Evolutionary conservation across 1,140 invertebrate species (phyloP).

Genomic region (Yoshiicerus persimilis): DNA sequence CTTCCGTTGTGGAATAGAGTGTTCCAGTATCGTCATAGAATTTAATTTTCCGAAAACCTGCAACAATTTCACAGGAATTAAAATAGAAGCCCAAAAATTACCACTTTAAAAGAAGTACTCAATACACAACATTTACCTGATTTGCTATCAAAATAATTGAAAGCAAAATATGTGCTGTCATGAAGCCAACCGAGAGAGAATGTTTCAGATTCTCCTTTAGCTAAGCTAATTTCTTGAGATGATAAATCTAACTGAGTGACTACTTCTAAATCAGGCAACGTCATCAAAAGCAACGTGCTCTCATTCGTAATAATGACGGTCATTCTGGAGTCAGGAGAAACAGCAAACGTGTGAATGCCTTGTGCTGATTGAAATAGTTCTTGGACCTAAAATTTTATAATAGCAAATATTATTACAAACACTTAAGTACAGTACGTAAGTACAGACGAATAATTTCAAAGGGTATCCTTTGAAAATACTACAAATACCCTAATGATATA

Average conservation of each 20-base stretch:
- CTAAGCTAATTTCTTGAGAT: background rate
- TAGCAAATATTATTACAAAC: background rate
- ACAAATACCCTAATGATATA: no score
- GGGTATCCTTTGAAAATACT: no score
- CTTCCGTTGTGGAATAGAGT: slow-evolving; percentile 38
- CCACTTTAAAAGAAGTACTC: background rate
- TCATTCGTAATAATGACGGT: slow-evolving; percentile 38
- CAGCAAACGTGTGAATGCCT: slow-evolving; percentile 42
- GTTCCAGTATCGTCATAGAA: slow-evolving; percentile 42
- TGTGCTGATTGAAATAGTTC: slow-evolving; percentile 41
- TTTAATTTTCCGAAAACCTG: slow-evolving; percentile 27
- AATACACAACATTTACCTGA: slow-evolving; percentile 20
- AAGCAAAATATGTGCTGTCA: slow-evolving; percentile 44
- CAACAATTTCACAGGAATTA: background rate
- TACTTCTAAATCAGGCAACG: slow-evolving; percentile 44
- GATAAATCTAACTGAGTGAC: slow-evolving; percentile 20
- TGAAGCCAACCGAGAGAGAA: slow-evolving; percentile 34
- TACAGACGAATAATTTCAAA: no score
- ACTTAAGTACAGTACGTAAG: no score
- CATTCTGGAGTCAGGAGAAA: slow-evolving; percentile 46
- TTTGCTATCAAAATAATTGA: slow-evolving; percentile 30
- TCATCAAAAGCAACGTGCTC: slow-evolving; percentile 28
- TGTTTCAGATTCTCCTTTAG: background rate
- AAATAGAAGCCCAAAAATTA: background rate
- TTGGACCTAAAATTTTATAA: background rate